Conservation (phyloP, 2,113 vertebrate species). For the Notothenia rossii region DNA sequence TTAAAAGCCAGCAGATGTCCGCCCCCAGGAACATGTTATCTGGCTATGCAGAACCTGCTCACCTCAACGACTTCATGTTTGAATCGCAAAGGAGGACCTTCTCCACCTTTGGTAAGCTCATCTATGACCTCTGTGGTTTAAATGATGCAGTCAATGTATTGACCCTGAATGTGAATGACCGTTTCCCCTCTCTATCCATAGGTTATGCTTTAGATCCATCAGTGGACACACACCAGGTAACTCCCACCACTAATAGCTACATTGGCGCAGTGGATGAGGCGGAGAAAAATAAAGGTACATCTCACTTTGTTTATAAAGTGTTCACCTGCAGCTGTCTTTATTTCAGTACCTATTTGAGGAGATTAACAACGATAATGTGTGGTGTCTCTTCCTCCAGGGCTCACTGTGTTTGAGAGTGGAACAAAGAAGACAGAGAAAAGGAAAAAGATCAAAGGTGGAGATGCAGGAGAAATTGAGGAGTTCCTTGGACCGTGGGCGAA, state of each 20-base stretch:
- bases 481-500: slow-evolving; percentile 98
- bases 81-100: slow-evolving; percentile 98
- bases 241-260: slow-evolving; percentile 82
- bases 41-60: slow-evolving; percentile 95
- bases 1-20: slow-evolving; percentile 95
- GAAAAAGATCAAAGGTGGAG: slow-evolving; percentile 96
- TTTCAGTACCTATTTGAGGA: not conserved
- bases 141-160: not conserved
- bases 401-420: slow-evolving; percentile 95
- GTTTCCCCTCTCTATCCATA: slow-evolving; percentile 59
- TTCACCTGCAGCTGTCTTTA: not conserved
- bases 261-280: slow-evolving; percentile 97
- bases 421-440: slow-evolving; percentile 93
- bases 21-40: slow-evolving; percentile 98
- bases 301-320: not conserved
- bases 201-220: slow-evolving; percentile 98
- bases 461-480: slow-evolving; percentile 93
- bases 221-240: slow-evolving; percentile 88
- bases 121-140: not conserved
- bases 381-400: slow-evolving; percentile 78
- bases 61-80: slow-evolving; percentile 99
- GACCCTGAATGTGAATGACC: not conserved
- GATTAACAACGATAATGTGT: not conserved
- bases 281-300: slow-evolving; percentile 97
- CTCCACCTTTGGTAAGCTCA: slow-evolving; percentile 90